Evolutionary conservation across 1,140 invertebrate species (phyloP).

Genomic region (Monomorium pharaonis): DNA sequence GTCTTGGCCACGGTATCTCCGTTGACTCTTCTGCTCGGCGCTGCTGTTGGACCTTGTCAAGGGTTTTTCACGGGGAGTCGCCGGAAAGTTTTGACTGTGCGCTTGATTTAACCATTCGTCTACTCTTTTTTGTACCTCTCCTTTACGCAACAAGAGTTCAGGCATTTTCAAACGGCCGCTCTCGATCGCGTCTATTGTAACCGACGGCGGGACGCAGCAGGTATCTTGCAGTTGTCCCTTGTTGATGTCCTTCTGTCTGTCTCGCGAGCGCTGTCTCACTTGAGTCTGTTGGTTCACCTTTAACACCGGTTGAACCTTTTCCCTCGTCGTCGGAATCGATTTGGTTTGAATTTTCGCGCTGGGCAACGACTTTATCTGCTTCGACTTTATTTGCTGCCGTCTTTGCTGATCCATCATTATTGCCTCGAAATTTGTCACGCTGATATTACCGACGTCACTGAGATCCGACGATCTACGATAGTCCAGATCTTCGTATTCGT

Average conservation of each 20-base stretch:
- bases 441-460: slow-evolving; percentile 74
- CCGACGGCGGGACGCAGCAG: not conserved
- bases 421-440: slow-evolving; percentile 73
- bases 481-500: slow-evolving; percentile 78
- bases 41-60: slow-evolving; percentile 78
- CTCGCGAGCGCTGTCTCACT: slow-evolving; percentile 76
- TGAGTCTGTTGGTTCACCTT: slow-evolving; percentile 77
- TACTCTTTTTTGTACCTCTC: slow-evolving; percentile 79
- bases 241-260: slow-evolving; percentile 65
- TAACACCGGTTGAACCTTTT: slow-evolving; percentile 64
- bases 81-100: slow-evolving; percentile 73
- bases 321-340: slow-evolving; percentile 33
- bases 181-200: slow-evolving; percentile 28
- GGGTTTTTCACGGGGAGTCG: slow-evolving; percentile 52
- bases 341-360: slow-evolving; percentile 50
- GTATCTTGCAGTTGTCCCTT: slow-evolving; percentile 45
- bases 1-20: slow-evolving; percentile 68
- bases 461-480: slow-evolving; percentile 74
- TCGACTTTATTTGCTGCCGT: slow-evolving; percentile 58
- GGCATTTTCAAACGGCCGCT: slow-evolving; percentile 44
- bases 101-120: slow-evolving; percentile 79
- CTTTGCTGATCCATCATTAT: slow-evolving; percentile 71
- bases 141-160: slow-evolving; percentile 73
- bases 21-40: slow-evolving; percentile 73
- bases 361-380: not conserved